Evolutionary conservation across 2,888 invertebrate species (phyloP), one percentile per base, ranked within the genome.

Genomic region (Mimachlamys varia): DNA sequence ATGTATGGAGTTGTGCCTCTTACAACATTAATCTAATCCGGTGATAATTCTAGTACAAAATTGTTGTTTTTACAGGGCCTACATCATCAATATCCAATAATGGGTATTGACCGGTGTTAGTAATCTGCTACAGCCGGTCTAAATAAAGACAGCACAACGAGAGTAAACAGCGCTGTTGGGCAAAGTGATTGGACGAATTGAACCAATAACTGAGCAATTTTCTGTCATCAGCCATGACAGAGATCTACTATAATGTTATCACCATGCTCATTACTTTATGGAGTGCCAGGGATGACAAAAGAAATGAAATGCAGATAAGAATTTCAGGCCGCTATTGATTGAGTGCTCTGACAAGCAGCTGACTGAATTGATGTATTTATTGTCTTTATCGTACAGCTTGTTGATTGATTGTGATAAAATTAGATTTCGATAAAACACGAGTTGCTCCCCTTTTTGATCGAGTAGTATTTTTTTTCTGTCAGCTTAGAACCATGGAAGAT

Each of bases 51-150:
- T 10, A 27, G 12, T 76, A 76, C 76, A 76, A 76, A 76, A 27
- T 27, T 76, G 62, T 76, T 76, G 76, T 76, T 76, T 76, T 76
- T 27, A 76, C 22, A 33, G 12, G 27, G 76, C 12, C 76, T 22
- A 76, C 76, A 76, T 76, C 76, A 33, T 76, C 76, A 76, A 76
- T 76, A 76, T 76, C 76, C 76, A 33, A 76, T 76, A 76, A 76
- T 76, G 76, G 15, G 33, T 76, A 76, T 76, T 76, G 76, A 76
- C 76, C 76, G 13, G 76, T 33, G 76, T 76, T 33, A 0, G 33
- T 76, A 76, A 76, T 76, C 76, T 76, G 33, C 76, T 33, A 33
- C 76, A 76, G 76, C 76, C 76, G 10, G 76, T 76, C 76, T 33
- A 76, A 76, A 76, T 76, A 76, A 76, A 76, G 76, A 76, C 27